Evolutionary conservation across 2,113 vertebrate genomes (phyloP).

Genomic region (Suricata suricatta): DNA sequence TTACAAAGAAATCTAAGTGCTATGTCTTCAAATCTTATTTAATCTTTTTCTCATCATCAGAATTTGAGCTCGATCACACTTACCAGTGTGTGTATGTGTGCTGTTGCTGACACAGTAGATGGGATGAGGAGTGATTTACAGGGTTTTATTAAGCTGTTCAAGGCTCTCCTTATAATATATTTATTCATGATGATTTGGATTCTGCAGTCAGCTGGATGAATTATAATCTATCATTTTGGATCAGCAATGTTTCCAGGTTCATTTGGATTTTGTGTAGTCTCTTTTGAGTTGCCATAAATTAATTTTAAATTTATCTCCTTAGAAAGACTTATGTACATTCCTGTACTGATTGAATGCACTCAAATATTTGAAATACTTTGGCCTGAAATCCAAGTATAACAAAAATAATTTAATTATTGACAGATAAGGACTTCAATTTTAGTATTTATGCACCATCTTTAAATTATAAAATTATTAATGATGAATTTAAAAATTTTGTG

Average conservation of each 20-base stretch:
- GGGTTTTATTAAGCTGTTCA: constrained; percentile 41
- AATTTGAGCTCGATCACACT: constrained; percentile 27
- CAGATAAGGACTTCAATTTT: neutral
- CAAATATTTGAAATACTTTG: neutral
- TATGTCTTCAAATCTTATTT: neutral
- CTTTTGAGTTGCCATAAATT: constrained; percentile 34
- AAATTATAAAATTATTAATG: neutral
- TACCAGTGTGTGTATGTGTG: neutral
- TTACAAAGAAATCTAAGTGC: neutral
- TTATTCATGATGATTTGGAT: constrained; percentile 38
- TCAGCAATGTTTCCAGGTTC: neutral
- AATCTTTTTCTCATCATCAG: neutral
- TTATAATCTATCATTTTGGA: constrained; percentile 50
- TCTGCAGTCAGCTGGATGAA: constrained; percentile 35
- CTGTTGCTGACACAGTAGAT: neutral
- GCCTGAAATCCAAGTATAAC: neutral
- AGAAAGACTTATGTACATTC: neutral
- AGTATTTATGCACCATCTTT: neutral
- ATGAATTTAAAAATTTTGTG: neutral
- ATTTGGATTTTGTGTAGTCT: constrained; percentile 44
- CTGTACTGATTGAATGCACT: neutral
- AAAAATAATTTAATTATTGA: neutral
- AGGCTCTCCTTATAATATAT: constrained; percentile 16
- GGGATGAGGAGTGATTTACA: neutral
- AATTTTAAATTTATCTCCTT: constrained; percentile 43